Conservation (phyloP, 2,113 vertebrate species). For the Anhinga anhinga region DNA sequence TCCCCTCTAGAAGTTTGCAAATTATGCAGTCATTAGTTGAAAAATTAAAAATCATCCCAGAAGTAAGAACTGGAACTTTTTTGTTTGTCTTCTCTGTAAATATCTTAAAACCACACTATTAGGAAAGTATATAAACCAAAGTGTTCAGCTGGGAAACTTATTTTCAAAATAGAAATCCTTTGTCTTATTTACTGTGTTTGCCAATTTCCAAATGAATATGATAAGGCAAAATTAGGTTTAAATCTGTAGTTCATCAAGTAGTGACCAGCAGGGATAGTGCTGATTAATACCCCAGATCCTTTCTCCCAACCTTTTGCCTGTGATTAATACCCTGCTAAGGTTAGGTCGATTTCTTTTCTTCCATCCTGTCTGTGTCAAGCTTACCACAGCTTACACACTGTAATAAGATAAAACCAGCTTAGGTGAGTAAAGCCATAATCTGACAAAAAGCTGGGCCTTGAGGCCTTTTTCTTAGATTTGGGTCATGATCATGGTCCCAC, state of each 20-base stretch:
- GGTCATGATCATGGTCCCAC: constrained; percentile 26
- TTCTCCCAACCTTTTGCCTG: not conserved
- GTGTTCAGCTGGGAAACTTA: not conserved
- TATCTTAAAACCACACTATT: not conserved
- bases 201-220: not conserved
- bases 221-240: not conserved
- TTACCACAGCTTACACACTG: constrained; percentile 48
- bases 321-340: constrained; percentile 44
- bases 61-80: not conserved
- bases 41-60: not conserved
- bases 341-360: constrained; percentile 40
- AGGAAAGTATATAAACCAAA: not conserved
- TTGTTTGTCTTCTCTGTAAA: not conserved
- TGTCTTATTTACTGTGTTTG: not conserved
- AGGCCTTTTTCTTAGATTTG: constrained; percentile 61
- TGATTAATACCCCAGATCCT: not conserved
- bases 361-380: constrained; percentile 30
- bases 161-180: not conserved
- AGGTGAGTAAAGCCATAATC: constrained; percentile 54
- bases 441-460: constrained; percentile 47
- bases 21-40: not conserved
- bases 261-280: not conserved
- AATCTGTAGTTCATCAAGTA: not conserved
- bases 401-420: constrained; percentile 63
- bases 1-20: not conserved